These are phyloP conservation scores for Aethes cnicana DNA, from an alignment of 2,888 invertebrate species.

Conservation along the genomic window DNA sequence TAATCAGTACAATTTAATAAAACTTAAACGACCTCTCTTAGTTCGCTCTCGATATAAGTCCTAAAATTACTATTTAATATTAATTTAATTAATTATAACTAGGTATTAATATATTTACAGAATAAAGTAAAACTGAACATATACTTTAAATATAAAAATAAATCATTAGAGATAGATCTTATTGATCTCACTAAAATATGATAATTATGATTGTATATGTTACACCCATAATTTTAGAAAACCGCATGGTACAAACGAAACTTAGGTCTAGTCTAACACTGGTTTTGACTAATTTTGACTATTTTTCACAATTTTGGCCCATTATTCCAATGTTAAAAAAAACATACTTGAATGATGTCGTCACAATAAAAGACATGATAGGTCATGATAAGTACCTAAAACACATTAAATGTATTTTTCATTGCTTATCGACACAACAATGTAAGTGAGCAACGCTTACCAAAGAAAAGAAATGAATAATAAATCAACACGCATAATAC, in stretches of 20 bases:
- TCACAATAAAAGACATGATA: conserved; percentile 34
- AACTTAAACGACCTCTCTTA: conserved; percentile 69
- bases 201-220: conserved; percentile 34
- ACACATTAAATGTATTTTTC: conserved; percentile 44
- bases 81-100: conserved; percentile 46
- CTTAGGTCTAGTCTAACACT: conserved; percentile 47
- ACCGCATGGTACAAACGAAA: conserved; percentile 33
- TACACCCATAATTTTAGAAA: conserved; percentile 35
- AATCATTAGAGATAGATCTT: conserved; percentile 28
- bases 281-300: conserved; percentile 73
- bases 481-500: conserved; percentile 44
- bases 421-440: conserved; percentile 40
- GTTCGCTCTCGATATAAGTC: conserved; percentile 53
- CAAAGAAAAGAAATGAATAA: conserved; percentile 40
- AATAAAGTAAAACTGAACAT: conserved; percentile 27
- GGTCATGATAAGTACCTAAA: conserved; percentile 58
- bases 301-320: conserved; percentile 76
- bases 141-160: conserved; percentile 30
- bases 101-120: conserved; percentile 35
- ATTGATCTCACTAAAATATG: conserved; percentile 31
- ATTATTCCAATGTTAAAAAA: conserved; percentile 66
- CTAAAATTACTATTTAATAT: conserved; percentile 51
- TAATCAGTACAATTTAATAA: conserved; percentile 80
- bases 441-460: conserved; percentile 65
- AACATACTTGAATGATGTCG: conserved; percentile 2